Evolutionary conservation across 2,113 vertebrate species (phyloP), one percentile per base, ranked within the genome.

Genomic region (Cebus imitator): DNA sequence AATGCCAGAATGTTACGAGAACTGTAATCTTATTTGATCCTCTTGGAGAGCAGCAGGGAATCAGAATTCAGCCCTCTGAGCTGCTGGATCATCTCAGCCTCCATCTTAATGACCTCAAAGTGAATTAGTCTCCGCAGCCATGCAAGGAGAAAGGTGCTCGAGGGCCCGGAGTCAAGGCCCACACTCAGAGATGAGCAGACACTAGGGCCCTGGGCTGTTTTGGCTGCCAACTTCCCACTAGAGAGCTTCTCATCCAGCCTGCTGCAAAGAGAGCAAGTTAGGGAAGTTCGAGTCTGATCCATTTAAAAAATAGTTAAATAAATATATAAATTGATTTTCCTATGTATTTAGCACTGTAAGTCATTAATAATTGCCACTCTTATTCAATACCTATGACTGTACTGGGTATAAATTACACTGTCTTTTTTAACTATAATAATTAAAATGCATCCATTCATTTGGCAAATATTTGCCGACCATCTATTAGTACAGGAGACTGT

Each of bases 401-500:
- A 32, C 52, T 57, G 32, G n/a, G 48, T 87, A 91, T 80, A 97
- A 81, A 12, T 86, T 57, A 94, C 13, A 25, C 50, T 52, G 50
- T 93, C 87, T 84, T 50, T 37, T 68, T 80, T 95, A 86, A 64
- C 61, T 75, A 17, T 70, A 83, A 86, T 68, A 66, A 97, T 94
- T 97, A 91, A 93, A 91, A 85, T 81, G 17, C 35, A 85, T 87
- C 58, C 75, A 78, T 90, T 87, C 32, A 73, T 78, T 73, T 94
- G 90, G 68, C 58, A 91, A 96, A 94, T 94, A 95, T 96, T 96
- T 96, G 61, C 79, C 6, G 1, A 95, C 55, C 48, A 45, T 64
- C 61, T 75, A 76, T 84, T 89, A 87, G 68, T 48, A 2, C 23
- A 45, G 37, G 70, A 43, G 78, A 37, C 64, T 81, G 6, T 55